Percentiles rank a stretch among this genome's conserved stretches.
phyloP scores from a whole-genome alignment of 1,140 invertebrate genomes.

The Tetranychus urticae region DNA sequence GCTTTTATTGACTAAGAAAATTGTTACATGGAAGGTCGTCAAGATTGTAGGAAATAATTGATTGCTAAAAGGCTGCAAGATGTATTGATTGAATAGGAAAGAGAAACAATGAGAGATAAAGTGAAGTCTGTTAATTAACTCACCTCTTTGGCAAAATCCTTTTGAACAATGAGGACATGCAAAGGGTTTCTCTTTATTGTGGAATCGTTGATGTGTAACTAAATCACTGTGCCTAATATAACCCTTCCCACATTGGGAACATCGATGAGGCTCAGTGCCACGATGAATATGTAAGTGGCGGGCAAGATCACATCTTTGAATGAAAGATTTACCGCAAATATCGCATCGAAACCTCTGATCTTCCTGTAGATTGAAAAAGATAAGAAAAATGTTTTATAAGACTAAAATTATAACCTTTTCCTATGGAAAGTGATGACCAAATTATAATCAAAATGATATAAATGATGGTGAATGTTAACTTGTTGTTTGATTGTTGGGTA shows the following conservation, averaged over 20 bases:
- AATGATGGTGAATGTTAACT: no score
- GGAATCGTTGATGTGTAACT: constrained; percentile 20
- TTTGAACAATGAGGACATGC: constrained; percentile 18
- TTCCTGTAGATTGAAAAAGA: constrained; percentile 5
- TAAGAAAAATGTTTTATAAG: neutral
- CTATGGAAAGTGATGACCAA: neutral
- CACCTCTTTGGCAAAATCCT: constrained; percentile 20
- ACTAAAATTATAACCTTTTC: neutral
- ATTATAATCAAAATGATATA: no score
- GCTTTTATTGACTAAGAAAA: neutral
- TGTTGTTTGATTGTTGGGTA: neutral
- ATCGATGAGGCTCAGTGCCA: constrained; percentile 19
- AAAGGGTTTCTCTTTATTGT: constrained; percentile 19
- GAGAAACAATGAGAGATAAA: no score
- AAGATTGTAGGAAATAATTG: no score
- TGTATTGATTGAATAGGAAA: no score
- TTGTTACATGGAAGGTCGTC: no score
- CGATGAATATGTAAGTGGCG: constrained; percentile 19
- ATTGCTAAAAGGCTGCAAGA: no score
- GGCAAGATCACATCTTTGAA: constrained; percentile 20
- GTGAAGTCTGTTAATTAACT: neutral
- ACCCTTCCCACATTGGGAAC: constrained; percentile 18
- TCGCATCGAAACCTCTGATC: constrained; percentile 16
- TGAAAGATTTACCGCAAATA: constrained; percentile 18
- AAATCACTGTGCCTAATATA: constrained; percentile 20